phyloP scores from a whole-genome alignment of 2,888 invertebrate genomes.

The Lutraria lutraria region DNA sequence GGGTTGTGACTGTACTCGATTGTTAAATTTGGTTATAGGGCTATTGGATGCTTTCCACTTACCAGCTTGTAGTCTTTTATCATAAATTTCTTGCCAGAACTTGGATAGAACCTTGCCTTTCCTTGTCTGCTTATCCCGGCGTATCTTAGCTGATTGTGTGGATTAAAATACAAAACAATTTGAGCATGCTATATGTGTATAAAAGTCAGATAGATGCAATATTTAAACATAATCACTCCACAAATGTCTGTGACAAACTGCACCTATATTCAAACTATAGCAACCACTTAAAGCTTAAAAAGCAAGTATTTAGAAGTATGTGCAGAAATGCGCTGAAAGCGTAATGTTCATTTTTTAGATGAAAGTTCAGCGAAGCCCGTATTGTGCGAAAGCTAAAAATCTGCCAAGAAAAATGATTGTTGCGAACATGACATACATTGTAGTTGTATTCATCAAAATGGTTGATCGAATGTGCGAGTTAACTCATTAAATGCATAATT shows the following conservation, averaged over 20 bases:
- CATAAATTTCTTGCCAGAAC: constrained; percentile 66
- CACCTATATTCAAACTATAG: background rate
- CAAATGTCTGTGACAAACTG: background rate
- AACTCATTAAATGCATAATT: no score
- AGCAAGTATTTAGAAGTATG: background rate
- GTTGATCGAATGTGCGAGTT: no score
- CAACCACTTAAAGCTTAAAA: background rate
- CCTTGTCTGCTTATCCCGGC: constrained; percentile 53
- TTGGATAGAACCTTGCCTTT: constrained; percentile 49
- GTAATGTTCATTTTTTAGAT: background rate
- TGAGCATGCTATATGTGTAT: constrained; percentile 8
- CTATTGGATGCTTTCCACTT: constrained; percentile 27
- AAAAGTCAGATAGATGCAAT: background rate
- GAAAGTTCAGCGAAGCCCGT: background rate
- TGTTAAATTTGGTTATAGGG: background rate
- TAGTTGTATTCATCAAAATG: no score
- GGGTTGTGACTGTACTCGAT: background rate
- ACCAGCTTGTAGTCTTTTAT: constrained; percentile 59
- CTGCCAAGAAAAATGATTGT: no score
- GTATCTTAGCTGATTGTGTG: constrained; percentile 27
- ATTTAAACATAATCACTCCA: background rate
- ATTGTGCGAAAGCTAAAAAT: background rate
- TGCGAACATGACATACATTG: no score
- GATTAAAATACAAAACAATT: background rate
- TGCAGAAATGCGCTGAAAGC: background rate